Conservation (phyloP, 2,888 invertebrate species). For the Tupiocoris notatus region DNA sequence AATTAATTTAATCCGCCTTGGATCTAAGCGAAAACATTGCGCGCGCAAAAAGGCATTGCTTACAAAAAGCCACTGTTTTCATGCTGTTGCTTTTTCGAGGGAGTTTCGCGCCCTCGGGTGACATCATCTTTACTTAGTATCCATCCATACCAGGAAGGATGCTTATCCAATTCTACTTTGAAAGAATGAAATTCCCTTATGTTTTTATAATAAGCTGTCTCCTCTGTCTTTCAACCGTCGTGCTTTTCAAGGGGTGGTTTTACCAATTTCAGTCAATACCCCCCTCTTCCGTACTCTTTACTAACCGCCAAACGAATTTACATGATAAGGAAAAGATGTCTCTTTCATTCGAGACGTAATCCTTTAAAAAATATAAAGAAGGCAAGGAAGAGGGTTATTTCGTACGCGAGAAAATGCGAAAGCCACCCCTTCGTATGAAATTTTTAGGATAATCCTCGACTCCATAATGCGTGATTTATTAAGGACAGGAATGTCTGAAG, state of each 20-base stretch:
- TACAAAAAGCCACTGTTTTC: no score
- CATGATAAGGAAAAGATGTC: constrained; percentile 37
- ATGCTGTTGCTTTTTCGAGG: neutral
- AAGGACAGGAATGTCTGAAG: neutral
- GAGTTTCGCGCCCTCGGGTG: neutral
- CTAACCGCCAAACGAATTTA: constrained; percentile 7
- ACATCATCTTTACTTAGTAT: neutral
- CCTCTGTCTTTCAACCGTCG: neutral
- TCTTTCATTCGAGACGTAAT: constrained; percentile 22
- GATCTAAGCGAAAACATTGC: no score
- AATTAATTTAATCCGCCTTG: no score
- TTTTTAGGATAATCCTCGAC: neutral
- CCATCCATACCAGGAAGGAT: neutral
- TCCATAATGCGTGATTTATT: neutral
- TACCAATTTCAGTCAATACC: constrained; percentile 19
- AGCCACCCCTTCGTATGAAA: neutral
- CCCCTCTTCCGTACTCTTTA: neutral
- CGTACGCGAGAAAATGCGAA: neutral
- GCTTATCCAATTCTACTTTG: neutral
- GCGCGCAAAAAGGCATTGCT: no score
- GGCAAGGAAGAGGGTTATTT: neutral
- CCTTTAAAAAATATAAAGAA: constrained; percentile 23
- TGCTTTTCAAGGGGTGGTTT: constrained; percentile 11
- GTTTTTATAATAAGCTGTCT: neutral
- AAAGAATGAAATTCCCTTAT: neutral